These are phyloP conservation scores for Lepidurus arcticus DNA, from an alignment of 1,140 invertebrate species.

Conservation along the genomic window DNA sequence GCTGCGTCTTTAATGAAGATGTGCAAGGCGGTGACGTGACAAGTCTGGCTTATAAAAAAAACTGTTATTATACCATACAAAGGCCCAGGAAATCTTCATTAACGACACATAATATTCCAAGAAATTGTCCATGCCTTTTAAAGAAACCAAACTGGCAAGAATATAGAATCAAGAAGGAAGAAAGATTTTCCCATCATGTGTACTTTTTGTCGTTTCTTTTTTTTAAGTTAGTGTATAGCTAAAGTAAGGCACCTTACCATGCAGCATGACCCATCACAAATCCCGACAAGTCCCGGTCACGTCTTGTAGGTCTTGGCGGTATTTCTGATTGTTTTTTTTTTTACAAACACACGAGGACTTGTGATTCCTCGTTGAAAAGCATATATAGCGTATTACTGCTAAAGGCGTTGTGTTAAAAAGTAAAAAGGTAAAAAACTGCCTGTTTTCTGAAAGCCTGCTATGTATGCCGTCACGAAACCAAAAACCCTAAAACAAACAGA, in stretches of 20 bases:
- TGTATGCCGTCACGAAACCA: neutral
- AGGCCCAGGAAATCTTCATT: conserved; percentile 17
- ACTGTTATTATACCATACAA: conserved; percentile 17
- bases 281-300: no score
- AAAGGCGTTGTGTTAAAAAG: neutral
- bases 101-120: neutral
- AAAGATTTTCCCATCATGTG: neutral
- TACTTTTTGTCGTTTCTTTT: neutral
- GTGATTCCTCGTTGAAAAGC: neutral
- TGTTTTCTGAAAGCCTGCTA: neutral
- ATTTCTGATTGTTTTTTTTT: neutral
- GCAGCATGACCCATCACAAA: no score
- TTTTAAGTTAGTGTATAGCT: neutral
- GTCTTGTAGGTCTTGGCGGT: no score
- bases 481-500: neutral
- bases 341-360: neutral
- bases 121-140: neutral
- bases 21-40: conserved; percentile 17
- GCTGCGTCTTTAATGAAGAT: neutral
- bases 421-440: neutral
- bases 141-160: neutral
- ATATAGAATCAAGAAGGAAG: neutral
- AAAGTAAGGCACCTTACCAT: no score
- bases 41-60: neutral
- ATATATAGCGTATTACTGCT: neutral